Percentiles rank a stretch among this genome's conserved stretches.
These are phyloP conservation scores for Penaeus vannamei DNA, from an alignment of 1,140 invertebrate genomes.

Conservation along the genomic window DNA sequence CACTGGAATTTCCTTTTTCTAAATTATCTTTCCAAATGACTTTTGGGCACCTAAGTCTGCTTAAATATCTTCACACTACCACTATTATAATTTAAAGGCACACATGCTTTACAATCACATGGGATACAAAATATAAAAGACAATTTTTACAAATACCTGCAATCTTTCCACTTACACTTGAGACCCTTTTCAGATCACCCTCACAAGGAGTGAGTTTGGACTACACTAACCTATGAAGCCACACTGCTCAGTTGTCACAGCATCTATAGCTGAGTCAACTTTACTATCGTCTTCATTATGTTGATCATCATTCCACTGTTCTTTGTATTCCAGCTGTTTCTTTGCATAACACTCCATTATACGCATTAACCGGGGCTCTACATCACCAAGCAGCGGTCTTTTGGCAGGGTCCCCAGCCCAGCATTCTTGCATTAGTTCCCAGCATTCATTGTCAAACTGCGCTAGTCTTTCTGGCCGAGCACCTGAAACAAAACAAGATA, in stretches of 20 bases:
- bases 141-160: not conserved
- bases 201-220: not conserved
- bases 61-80: too few relatives aligned
- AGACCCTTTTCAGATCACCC: not conserved
- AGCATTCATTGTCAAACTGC: slow-evolving; percentile 85
- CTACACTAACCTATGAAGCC: slow-evolving; percentile 59
- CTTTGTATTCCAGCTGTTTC: slow-evolving; percentile 34
- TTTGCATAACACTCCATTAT: slow-evolving; percentile 78
- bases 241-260: slow-evolving; percentile 42
- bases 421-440: slow-evolving; percentile 88
- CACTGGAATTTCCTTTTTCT: too few relatives aligned
- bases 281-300: slow-evolving; percentile 46
- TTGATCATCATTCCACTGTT: slow-evolving; percentile 10
- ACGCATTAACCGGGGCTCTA: slow-evolving; percentile 81
- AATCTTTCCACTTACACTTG: not conserved
- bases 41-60: too few relatives aligned
- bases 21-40: too few relatives aligned
- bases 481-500: slow-evolving; percentile 75
- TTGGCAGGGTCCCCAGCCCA: slow-evolving; percentile 84
- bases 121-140: too few relatives aligned
- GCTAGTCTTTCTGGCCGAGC: slow-evolving; percentile 83
- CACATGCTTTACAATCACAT: too few relatives aligned
- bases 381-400: slow-evolving; percentile 84
- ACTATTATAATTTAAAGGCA: too few relatives aligned
- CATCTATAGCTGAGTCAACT: slow-evolving; percentile 61